phyloP scores from a whole-genome alignment of 2,888 invertebrate genomes.

The Pachliopta kotzebuea region DNA sequence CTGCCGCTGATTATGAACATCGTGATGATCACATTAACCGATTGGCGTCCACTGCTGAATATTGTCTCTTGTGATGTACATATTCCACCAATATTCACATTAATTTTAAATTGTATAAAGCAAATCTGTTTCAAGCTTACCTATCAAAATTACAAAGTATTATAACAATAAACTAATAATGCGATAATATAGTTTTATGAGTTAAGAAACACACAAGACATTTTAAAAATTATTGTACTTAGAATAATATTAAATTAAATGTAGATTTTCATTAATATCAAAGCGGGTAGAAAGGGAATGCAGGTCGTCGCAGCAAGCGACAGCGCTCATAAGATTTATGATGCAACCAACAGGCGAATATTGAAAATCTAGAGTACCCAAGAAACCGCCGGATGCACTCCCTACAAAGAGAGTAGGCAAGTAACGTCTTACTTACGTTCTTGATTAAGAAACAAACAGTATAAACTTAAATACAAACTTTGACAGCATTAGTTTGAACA shows the following conservation, averaged over 20 bases:
- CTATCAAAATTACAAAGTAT: too few species aligned
- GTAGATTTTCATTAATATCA: conserved; percentile 72
- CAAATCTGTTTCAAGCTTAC: too few species aligned
- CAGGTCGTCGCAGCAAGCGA: conserved; percentile 65
- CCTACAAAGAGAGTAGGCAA: conserved; percentile 51
- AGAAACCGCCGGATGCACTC: conserved; percentile 63
- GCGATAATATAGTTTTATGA: not conserved
- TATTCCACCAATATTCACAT: too few species aligned
- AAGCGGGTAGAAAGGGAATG: conserved; percentile 60
- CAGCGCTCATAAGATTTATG: conserved; percentile 67
- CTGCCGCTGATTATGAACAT: too few species aligned
- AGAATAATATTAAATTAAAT: conserved; percentile 59
- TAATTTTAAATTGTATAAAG: too few species aligned
- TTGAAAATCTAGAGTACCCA: conserved; percentile 69
- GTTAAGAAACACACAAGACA: conserved; percentile 15
- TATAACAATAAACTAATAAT: not conserved
- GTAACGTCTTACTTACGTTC: conserved; percentile 36
- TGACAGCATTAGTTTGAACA: too few species aligned
- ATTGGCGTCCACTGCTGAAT: too few species aligned
- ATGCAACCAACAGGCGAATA: conserved; percentile 72
- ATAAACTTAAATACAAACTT: not conserved
- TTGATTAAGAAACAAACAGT: conserved; percentile 24
- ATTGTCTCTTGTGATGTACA: too few species aligned
- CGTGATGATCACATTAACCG: too few species aligned
- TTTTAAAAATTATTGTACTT: conserved; percentile 36